Evolutionary conservation across 2,797 vertebrate genomes (phyloP).

Genomic region (Phrynocephalus vlangalii): DNA sequence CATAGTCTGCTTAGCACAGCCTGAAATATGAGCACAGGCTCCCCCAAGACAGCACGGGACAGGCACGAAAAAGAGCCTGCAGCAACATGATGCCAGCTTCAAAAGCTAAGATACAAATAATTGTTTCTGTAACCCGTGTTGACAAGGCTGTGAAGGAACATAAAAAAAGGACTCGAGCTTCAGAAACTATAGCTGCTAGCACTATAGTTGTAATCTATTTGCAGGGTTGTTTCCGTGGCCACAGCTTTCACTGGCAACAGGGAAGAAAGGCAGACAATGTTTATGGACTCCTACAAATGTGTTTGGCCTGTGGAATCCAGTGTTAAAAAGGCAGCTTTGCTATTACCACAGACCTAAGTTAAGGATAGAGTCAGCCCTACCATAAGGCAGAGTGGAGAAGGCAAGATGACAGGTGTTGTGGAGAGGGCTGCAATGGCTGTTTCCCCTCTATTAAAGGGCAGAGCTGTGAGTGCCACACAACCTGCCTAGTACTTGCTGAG

Average conservation of each 20-base stretch:
- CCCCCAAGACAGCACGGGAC: not conserved
- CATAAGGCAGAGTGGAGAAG: not conserved
- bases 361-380: constrained; percentile 30
- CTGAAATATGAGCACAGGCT: constrained; percentile 5
- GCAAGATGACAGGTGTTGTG: not conserved
- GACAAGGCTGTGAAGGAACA: not conserved
- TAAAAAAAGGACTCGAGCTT: not conserved
- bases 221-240: rapidly evolving
- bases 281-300: constrained; percentile 9
- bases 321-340: rapidly evolving
- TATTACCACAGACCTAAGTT: not conserved
- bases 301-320: constrained; percentile 13
- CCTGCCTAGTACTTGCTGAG: not conserved
- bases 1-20: not conserved
- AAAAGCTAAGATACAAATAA: not conserved
- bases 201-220: too few relatives aligned
- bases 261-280: not conserved
- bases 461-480: not conserved
- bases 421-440: not conserved
- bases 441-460: not conserved
- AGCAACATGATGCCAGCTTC: not conserved
- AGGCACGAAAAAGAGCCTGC: constrained; percentile 6
- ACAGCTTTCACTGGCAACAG: not conserved
- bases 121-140: not conserved
- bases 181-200: not conserved